Evolutionary conservation across 2,888 invertebrate species (phyloP).

Genomic region (Aleiodes alternator): DNA sequence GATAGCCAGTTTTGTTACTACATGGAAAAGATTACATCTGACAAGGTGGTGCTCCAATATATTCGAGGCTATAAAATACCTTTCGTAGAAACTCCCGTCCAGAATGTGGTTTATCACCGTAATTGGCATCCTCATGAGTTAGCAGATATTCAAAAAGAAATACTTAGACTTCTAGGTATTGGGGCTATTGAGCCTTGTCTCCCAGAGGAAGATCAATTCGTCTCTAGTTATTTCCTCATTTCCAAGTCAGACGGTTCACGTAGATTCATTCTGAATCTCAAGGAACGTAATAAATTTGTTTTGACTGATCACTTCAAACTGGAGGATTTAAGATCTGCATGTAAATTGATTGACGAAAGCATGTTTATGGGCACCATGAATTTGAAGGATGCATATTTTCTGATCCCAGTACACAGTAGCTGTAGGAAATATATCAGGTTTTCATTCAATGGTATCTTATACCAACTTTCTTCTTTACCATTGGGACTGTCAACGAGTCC

Average conservation of each 20-base stretch:
- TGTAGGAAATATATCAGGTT: conserved; percentile 34
- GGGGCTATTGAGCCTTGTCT: conserved; percentile 13
- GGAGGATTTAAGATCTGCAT: conserved; percentile 39
- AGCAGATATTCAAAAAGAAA: background rate
- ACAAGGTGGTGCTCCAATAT: conserved; percentile 1
- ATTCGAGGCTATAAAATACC: conserved; percentile 15
- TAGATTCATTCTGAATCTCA: conserved; percentile 34
- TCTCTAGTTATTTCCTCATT: conserved; percentile 13
- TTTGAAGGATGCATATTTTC: conserved; percentile 37
- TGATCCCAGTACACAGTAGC: conserved; percentile 9
- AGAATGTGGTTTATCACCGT: background rate
- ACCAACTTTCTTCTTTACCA: conserved; percentile 37
- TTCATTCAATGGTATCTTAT: conserved; percentile 3
- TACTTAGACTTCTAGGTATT: background rate
- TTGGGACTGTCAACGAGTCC: conserved; percentile 36
- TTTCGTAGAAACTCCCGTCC: background rate
- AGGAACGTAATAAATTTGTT: conserved; percentile 35
- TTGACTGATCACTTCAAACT: conserved; percentile 44
- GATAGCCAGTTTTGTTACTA: background rate
- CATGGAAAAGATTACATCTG: conserved; percentile 9
- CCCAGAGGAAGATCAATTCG: background rate
- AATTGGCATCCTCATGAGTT: background rate
- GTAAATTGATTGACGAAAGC: conserved; percentile 14
- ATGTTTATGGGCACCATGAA: conserved; percentile 30
- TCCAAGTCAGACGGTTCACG: background rate